Conservation (phyloP, 2,888 invertebrate genomes). For the Nemapogon koenigi region DNA sequence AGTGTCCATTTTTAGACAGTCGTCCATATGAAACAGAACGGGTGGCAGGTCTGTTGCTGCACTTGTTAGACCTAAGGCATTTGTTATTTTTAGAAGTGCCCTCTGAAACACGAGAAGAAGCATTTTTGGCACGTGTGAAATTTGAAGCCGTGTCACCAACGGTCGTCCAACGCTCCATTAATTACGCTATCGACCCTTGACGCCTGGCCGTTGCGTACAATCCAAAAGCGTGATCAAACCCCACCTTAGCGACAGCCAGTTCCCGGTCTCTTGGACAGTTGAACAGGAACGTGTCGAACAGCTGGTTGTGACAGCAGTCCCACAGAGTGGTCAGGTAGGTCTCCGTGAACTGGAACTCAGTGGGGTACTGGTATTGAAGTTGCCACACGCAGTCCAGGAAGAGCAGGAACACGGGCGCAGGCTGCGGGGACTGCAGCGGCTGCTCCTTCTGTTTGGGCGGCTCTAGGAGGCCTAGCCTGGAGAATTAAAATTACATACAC, state of each 20-base stretch:
- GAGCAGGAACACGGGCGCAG: constrained; percentile 87
- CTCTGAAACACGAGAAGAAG: too few relatives aligned
- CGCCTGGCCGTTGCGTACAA: too few relatives aligned
- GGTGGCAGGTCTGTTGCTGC: too few relatives aligned
- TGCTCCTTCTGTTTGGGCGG: constrained; percentile 54
- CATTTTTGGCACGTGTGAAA: too few relatives aligned
- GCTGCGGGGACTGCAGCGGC: constrained; percentile 26
- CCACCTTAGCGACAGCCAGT: constrained; percentile 68
- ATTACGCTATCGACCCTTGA: too few relatives aligned
- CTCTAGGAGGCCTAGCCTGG: constrained; percentile 72
- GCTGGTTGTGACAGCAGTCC: constrained; percentile 87
- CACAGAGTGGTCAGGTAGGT: constrained; percentile 91
- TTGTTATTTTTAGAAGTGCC: too few relatives aligned
- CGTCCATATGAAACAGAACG: too few relatives aligned
- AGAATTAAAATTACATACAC: constrained; percentile 13
- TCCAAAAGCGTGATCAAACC: neutral
- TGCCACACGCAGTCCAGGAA: constrained; percentile 96
- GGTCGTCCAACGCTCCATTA: too few relatives aligned
- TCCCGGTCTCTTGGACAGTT: constrained; percentile 82
- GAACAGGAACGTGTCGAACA: constrained; percentile 93
- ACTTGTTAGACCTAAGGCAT: too few relatives aligned
- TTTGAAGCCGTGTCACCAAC: too few relatives aligned
- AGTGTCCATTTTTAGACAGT: too few relatives aligned
- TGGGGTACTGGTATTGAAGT: constrained; percentile 84
- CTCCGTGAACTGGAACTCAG: constrained; percentile 90